Conservation (phyloP, 2,113 vertebrate genomes). For the Campylomormyrus numenius region DNA sequence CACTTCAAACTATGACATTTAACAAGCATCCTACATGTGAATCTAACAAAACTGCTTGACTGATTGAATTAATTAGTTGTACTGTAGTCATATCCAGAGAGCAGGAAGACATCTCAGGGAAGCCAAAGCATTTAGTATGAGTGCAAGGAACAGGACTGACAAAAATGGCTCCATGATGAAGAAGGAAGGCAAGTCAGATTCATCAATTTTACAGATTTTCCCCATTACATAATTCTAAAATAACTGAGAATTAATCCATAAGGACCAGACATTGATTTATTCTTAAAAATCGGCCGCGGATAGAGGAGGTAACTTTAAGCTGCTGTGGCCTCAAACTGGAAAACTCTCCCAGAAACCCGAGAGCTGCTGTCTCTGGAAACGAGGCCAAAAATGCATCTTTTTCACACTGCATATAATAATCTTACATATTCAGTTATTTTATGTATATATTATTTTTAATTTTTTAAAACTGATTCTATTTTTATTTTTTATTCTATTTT, state of each 20-base stretch:
- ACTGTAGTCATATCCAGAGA: not conserved
- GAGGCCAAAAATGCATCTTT: not conserved
- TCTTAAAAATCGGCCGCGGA: not conserved
- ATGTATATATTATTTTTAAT: not conserved
- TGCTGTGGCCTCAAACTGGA: not conserved
- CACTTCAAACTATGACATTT: not conserved
- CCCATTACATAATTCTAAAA: not conserved
- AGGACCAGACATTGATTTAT: not conserved
- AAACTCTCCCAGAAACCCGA: not conserved
- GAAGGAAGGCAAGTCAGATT: not conserved
- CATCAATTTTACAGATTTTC: not conserved
- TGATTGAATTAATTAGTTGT: not conserved
- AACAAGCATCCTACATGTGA: not conserved
- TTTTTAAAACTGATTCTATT: not conserved
- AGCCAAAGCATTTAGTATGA: not conserved
- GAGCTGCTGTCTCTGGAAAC: not conserved
- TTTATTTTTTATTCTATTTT: not conserved
- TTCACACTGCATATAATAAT: not conserved
- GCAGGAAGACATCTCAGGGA: not conserved
- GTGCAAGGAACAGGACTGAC: not conserved
- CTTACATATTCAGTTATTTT: not conserved
- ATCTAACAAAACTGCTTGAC: not conserved
- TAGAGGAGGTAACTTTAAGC: not conserved
- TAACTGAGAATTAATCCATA: not conserved
- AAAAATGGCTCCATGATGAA: not conserved